Percentiles rank a stretch among this genome's conserved stretches.
Conservation (phyloP, 2,113 vertebrate species). For the Lonchura striata region DNA sequence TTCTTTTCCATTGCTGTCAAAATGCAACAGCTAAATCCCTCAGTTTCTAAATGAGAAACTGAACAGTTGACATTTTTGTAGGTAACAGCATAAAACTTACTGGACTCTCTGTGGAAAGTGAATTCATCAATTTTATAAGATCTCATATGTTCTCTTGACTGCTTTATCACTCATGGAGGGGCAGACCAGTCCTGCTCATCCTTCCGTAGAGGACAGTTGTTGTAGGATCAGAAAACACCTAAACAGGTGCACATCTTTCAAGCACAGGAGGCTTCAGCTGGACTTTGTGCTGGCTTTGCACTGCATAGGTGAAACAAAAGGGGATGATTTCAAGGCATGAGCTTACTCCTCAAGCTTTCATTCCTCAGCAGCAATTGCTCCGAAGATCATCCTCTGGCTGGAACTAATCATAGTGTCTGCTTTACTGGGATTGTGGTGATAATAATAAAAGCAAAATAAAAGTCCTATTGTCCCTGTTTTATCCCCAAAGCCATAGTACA, state of each 20-base stretch:
- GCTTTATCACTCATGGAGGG: neutral
- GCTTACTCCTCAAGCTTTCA: neutral
- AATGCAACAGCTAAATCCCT: conserved; percentile 8
- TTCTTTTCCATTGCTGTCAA: conserved; percentile 30
- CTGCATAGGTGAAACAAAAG: neutral
- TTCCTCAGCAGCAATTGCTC: neutral
- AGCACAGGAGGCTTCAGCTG: neutral
- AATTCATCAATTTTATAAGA: neutral
- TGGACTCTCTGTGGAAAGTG: neutral
- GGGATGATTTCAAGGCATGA: neutral
- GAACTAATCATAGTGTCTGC: neutral
- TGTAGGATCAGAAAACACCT: neutral
- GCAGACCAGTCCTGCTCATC: neutral
- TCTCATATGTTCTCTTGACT: neutral
- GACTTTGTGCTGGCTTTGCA: neutral
- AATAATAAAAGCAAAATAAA: neutral
- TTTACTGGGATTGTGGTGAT: neutral
- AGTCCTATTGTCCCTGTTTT: neutral
- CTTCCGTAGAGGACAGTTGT: neutral
- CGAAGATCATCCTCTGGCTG: neutral
- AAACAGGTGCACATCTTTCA: neutral
- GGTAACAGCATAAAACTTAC: neutral
- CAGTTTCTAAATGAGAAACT: neutral
- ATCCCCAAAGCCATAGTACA: neutral
- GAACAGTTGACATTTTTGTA: neutral